Evolutionary conservation across 2,888 invertebrate genomes (phyloP).

Genomic region (Drosophila nr. fundita): DNA sequence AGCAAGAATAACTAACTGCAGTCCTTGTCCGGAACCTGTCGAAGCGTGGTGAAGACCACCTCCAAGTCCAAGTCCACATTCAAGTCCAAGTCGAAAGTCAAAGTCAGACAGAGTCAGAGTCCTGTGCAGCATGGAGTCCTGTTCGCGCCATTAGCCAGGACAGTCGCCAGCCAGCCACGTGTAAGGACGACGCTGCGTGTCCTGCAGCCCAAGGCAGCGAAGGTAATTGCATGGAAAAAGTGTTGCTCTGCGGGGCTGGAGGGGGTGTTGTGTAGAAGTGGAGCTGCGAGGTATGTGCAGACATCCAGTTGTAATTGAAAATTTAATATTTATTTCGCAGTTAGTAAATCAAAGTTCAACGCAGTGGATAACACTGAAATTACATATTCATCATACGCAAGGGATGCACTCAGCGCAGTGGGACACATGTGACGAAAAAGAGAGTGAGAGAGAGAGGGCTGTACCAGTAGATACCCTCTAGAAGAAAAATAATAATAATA

Average conservation of each 20-base stretch:
- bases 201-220: slow-evolving; percentile 43
- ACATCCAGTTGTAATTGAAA: slow-evolving; percentile 66
- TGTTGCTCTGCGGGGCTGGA: slow-evolving; percentile 16
- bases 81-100: slow-evolving; percentile 28
- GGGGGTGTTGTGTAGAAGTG: slow-evolving; percentile 2
- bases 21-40: slow-evolving; percentile 46
- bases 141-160: slow-evolving; percentile 59
- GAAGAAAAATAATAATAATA: too few relatives aligned
- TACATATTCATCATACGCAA: slow-evolving; percentile 78
- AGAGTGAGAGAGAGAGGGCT: not conserved
- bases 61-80: slow-evolving; percentile 22
- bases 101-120: slow-evolving; percentile 5
- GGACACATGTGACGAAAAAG: slow-evolving; percentile 25
- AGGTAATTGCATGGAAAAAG: slow-evolving; percentile 79
- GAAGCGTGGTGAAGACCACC: slow-evolving; percentile 44
- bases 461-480: not conserved
- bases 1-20: slow-evolving; percentile 44
- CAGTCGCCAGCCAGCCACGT: slow-evolving; percentile 48
- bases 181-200: slow-evolving; percentile 49
- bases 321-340: slow-evolving; percentile 80
- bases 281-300: slow-evolving; percentile 24
- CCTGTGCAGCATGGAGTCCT: slow-evolving; percentile 37
- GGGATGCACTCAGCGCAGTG: slow-evolving; percentile 43
- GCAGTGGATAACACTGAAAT: slow-evolving; percentile 71
- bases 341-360: slow-evolving; percentile 78